These are phyloP conservation scores for Candoia aspera DNA, from an alignment of 2,113 vertebrate genomes.

Conservation along the genomic window DNA sequence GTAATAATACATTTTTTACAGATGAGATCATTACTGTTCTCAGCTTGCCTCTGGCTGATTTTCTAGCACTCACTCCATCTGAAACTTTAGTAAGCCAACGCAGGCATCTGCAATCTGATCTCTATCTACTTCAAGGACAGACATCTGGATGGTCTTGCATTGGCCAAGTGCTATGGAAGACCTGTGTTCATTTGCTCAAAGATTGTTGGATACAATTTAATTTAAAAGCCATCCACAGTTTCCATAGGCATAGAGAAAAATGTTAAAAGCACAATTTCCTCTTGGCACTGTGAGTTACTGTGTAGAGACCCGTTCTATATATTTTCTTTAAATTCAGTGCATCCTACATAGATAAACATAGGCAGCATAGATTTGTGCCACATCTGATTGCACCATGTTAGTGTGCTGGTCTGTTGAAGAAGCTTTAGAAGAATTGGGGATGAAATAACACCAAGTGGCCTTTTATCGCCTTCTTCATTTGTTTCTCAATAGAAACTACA, in stretches of 20 bases:
- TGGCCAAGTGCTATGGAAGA: not conserved
- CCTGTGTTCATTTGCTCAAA: not conserved
- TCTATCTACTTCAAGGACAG: not conserved
- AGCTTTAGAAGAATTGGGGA: not conserved
- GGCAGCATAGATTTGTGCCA: not conserved
- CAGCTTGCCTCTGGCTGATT: not conserved
- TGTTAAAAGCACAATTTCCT: not conserved
- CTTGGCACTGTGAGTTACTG: not conserved
- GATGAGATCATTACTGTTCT: not conserved
- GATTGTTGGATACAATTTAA: not conserved
- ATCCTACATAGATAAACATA: not conserved
- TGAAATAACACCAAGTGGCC: not conserved
- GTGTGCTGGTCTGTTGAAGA: not conserved
- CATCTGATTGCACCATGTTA: slow-evolving; percentile 8
- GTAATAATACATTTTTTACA: not conserved
- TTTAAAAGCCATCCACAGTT: not conserved
- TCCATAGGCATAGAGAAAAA: not conserved
- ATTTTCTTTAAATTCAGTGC: not conserved
- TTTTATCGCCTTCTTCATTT: not conserved
- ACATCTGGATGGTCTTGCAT: not conserved
- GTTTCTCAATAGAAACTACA: not conserved
- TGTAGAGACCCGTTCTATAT: not conserved
- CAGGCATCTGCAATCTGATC: not conserved
- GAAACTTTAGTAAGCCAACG: not conserved
- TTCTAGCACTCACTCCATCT: not conserved